phyloP scores from a whole-genome alignment of 2,113 vertebrate species.

The Esox niger region DNA sequence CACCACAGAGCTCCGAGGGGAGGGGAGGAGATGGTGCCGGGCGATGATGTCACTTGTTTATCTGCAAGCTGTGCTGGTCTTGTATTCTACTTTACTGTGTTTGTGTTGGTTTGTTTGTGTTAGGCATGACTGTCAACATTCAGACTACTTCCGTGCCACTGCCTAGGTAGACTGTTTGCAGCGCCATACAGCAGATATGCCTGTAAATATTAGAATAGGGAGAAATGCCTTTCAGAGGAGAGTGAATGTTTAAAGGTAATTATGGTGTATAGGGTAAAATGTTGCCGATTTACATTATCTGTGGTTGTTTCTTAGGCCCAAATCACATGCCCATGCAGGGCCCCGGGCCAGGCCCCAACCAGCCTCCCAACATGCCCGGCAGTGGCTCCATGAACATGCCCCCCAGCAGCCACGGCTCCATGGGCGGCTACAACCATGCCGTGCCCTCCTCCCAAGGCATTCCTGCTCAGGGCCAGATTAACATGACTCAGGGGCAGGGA shows the following conservation, averaged over 20 bases:
- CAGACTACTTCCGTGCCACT: background rate
- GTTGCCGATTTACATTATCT: slow-evolving; percentile 2
- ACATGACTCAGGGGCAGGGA: slow-evolving; percentile 94
- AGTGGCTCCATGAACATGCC: slow-evolving; percentile 93
- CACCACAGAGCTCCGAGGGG: slow-evolving; percentile 79
- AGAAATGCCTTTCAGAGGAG: background rate
- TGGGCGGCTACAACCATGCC: slow-evolving; percentile 94
- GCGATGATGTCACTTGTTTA: slow-evolving; percentile 82
- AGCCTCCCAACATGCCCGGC: slow-evolving; percentile 89
- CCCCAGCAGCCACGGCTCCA: slow-evolving; percentile 89
- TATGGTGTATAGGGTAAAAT: background rate
- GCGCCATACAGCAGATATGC: background rate
- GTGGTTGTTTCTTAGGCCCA: slow-evolving; percentile 78
- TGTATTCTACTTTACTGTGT: slow-evolving; percentile 17
- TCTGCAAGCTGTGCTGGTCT: slow-evolving; percentile 44
- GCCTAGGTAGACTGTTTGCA: background rate
- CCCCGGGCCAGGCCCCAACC: slow-evolving; percentile 93
- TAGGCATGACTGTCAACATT: background rate
- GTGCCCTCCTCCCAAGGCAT: slow-evolving; percentile 92
- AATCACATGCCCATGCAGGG: slow-evolving; percentile 99
- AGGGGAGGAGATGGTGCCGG: slow-evolving; percentile 75
- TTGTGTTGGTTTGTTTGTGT: slow-evolving; percentile 3
- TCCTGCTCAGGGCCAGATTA: slow-evolving; percentile 93
- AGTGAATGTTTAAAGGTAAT: background rate
- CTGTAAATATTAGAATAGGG: background rate